These are phyloP conservation scores for Heliconius congener DNA, from an alignment of 1,140 invertebrate genomes.

Conservation along the genomic window DNA sequence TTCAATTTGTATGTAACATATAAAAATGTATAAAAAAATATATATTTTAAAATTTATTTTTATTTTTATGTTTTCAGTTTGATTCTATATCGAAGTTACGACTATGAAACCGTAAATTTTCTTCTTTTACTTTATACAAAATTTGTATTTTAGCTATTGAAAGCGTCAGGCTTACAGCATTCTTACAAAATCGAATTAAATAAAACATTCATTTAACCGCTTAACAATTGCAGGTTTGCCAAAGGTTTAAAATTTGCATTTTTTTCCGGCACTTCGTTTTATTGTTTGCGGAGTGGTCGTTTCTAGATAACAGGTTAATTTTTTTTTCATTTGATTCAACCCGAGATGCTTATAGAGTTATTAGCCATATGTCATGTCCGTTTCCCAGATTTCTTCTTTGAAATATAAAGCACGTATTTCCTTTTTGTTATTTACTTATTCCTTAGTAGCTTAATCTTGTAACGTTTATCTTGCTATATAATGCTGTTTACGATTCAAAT, in stretches of 20 bases:
- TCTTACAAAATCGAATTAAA: constrained; percentile 22
- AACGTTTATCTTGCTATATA: constrained; percentile 13
- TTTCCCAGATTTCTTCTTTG: constrained; percentile 41
- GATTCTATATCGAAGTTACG: not conserved
- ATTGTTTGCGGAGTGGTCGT: constrained; percentile 59
- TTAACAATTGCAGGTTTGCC: constrained; percentile 82
- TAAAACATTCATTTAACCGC: constrained; percentile 47
- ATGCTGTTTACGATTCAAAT: not conserved
- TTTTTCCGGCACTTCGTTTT: constrained; percentile 70
- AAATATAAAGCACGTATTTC: constrained; percentile 48
- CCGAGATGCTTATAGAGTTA: constrained; percentile 49
- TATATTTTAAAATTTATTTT: not conserved
- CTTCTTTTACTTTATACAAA: constrained; percentile 19
- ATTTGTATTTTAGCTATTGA: constrained; percentile 19
- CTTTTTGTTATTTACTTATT: constrained; percentile 44
- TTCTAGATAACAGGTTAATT: constrained; percentile 24
- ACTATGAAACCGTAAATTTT: constrained; percentile 33
- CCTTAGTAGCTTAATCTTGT: constrained; percentile 12
- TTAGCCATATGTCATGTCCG: constrained; percentile 24
- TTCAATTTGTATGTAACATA: no score
- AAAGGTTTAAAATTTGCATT: constrained; percentile 81
- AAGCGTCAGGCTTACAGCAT: constrained; percentile 32
- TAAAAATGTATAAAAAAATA: no score
- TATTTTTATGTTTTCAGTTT: not conserved
- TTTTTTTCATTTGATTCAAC: constrained; percentile 52